Evolutionary conservation across 1,140 invertebrate genomes (phyloP).

Genomic region (Drosophila nikananu): DNA sequence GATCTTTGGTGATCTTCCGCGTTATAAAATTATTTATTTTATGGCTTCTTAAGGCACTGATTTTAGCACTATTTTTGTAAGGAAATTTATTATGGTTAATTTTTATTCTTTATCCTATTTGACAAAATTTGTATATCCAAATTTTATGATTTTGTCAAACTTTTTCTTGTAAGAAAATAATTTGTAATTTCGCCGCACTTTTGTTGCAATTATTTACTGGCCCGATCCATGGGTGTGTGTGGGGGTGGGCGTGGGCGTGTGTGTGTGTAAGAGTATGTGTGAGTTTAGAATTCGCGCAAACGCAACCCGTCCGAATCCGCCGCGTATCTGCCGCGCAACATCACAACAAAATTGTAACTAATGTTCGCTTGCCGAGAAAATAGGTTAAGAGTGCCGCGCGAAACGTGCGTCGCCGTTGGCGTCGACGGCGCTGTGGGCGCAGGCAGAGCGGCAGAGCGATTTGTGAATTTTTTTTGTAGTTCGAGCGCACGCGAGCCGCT

Average conservation of each 20-base stretch:
- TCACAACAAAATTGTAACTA: slow-evolving; percentile 85
- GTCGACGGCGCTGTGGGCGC: slow-evolving; percentile 39
- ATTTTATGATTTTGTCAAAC: background rate
- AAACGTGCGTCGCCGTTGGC: slow-evolving; percentile 54
- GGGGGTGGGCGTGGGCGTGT: slow-evolving; percentile 36
- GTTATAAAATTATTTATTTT: slow-evolving; percentile 20
- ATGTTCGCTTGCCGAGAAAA: slow-evolving; percentile 79
- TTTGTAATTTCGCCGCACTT: slow-evolving; percentile 27
- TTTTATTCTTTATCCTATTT: background rate
- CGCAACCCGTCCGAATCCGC: slow-evolving; percentile 77
- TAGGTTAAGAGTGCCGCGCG: slow-evolving; percentile 84
- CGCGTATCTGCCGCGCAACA: slow-evolving; percentile 84
- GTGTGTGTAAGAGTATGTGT: slow-evolving; percentile 51
- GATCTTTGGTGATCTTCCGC: slow-evolving; percentile 16
- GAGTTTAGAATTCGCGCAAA: slow-evolving; percentile 75
- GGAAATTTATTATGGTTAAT: background rate
- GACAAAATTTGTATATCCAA: background rate
- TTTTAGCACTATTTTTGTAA: slow-evolving; percentile 56
- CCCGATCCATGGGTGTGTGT: slow-evolving; percentile 28
- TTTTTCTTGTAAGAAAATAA: background rate
- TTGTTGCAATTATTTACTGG: slow-evolving; percentile 26
- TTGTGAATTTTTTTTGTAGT: slow-evolving; percentile 47
- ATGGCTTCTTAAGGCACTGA: slow-evolving; percentile 66
- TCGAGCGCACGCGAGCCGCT: slow-evolving; percentile 70
- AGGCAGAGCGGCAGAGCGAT: slow-evolving; percentile 35